These are phyloP conservation scores for Alloscopus bannaensis DNA, from an alignment of 2,888 invertebrate genomes.

Conservation along the genomic window DNA sequence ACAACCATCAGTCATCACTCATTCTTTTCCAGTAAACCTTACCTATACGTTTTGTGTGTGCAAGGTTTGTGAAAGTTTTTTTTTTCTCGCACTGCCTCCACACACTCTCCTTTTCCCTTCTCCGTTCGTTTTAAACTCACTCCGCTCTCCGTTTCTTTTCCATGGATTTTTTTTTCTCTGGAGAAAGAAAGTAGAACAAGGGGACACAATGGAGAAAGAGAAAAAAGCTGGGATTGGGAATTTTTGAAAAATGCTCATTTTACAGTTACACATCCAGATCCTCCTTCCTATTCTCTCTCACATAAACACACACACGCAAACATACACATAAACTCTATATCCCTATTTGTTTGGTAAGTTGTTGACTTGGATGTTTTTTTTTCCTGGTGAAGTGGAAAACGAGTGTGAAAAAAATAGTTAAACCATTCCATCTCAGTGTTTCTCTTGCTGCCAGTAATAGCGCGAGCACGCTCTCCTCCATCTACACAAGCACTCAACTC, in stretches of 20 bases:
- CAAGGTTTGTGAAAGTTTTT: slow-evolving; percentile 28
- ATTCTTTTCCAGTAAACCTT: slow-evolving; percentile 59
- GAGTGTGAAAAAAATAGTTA: slow-evolving; percentile 13
- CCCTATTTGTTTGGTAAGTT: slow-evolving; percentile 3
- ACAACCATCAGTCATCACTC: slow-evolving; percentile 66
- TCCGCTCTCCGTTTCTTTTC: slow-evolving; percentile 6
- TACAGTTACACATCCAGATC: slow-evolving; percentile 38
- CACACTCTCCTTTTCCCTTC: slow-evolving; percentile 3
- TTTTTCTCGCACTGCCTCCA: neutral
- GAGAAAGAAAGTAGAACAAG: slow-evolving; percentile 21
- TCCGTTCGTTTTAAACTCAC: too few species aligned
- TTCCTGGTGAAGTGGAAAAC: neutral
- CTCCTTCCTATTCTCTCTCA: neutral
- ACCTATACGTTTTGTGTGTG: too few species aligned
- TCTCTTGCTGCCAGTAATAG: slow-evolving; percentile 4
- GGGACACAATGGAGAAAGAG: slow-evolving; percentile 20
- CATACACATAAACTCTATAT: neutral
- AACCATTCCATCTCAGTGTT: slow-evolving; percentile 34
- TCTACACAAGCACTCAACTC: too few species aligned
- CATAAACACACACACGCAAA: neutral
- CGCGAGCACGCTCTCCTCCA: too few species aligned
- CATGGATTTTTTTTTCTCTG: slow-evolving; percentile 19
- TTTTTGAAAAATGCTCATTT: slow-evolving; percentile 60
- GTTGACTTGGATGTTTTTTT: neutral
- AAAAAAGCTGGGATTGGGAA: slow-evolving; percentile 32